Evolutionary conservation across 2,113 vertebrate species (phyloP), one percentile per base, ranked within the genome.

Genomic region (Xenus cinereus): DNA sequence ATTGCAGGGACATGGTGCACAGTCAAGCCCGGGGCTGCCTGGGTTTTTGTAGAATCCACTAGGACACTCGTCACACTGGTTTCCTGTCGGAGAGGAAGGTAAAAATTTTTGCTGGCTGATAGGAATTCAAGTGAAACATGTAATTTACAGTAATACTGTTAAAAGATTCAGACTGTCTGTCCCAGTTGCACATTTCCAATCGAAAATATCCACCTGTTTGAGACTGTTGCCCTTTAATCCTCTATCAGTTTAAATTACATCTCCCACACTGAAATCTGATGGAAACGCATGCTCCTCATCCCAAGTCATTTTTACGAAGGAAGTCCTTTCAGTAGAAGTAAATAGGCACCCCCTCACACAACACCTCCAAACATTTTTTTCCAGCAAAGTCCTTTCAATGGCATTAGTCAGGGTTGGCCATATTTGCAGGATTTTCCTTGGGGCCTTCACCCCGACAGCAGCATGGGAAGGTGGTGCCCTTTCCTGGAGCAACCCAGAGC

Each of bases 41-140:
- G 98, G 71, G 69, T 98, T 97, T 51, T 98, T 98, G 87, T 98
- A 99, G 97, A 98, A 99, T 89, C 99, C 98, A 67, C 97, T 79
- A 57, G 97, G 82, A 91, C 99, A 99, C 30, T 96, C 85, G 4
- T 98, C 98, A 96, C 99, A 99, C 30, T 27, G 97, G 39, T n/a
- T 84, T 74, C 99, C 99, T 99, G 95, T 48, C 3, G 9, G 46
- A 64, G 41, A 89, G 27, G 27, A 96, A 94, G 43, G 60, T 39
- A 87, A 72, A 91, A 79, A 73, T 64, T 88, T 46, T 50, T 83
- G 43, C 33, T 95, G 41, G 32, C 30, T 94, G 71, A 33, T 74
- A 26, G 62, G 63, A 95, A 87, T 82, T 94, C 57, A 87, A 69
- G 37, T 23, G 57, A 93, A 90, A 94, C 8, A 12, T 12, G 14